phyloP scores from a whole-genome alignment of 2,888 invertebrate species.

The Amphipyra tragopoginis region DNA sequence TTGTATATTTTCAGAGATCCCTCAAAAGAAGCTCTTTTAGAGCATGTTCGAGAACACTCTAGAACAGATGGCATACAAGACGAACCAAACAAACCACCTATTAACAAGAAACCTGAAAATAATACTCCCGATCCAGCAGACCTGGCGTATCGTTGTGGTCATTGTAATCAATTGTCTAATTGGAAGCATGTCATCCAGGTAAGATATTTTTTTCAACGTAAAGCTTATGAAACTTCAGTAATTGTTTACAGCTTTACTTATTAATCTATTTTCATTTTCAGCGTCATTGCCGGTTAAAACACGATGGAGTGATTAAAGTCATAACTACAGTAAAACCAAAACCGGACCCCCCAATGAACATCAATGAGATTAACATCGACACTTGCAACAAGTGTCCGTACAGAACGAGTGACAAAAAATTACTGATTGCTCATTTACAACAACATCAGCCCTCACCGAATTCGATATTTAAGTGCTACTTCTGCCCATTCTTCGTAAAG shows the following conservation, averaged over 20 bases:
- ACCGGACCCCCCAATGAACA: constrained; percentile 76
- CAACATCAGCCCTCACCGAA: constrained; percentile 92
- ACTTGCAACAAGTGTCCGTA: constrained; percentile 94
- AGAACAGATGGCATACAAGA: constrained; percentile 68
- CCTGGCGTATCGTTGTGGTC: constrained; percentile 92
- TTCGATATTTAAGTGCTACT: constrained; percentile 94
- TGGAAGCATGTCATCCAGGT: constrained; percentile 97
- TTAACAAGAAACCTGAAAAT: constrained; percentile 76
- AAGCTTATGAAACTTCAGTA: background rate
- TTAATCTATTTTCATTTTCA: constrained; percentile 72
- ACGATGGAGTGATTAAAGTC: constrained; percentile 93
- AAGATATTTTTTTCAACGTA: constrained; percentile 49
- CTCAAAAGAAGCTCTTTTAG: constrained; percentile 85
- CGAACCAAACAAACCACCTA: constrained; percentile 57
- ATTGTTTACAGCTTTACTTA: constrained; percentile 3
- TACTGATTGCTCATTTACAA: constrained; percentile 91
- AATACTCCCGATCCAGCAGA: constrained; percentile 82
- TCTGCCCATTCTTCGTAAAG: constrained; percentile 94
- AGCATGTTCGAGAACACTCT: constrained; percentile 85
- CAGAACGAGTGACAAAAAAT: constrained; percentile 89
- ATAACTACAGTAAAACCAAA: constrained; percentile 87
- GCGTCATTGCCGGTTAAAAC: constrained; percentile 95
- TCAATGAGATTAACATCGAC: constrained; percentile 74
- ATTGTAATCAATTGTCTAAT: constrained; percentile 95
- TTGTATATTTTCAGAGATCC: constrained; percentile 74